Evolutionary conservation across 2,113 vertebrate genomes (phyloP).

Genomic region (Phodopus roborovskii): DNA sequence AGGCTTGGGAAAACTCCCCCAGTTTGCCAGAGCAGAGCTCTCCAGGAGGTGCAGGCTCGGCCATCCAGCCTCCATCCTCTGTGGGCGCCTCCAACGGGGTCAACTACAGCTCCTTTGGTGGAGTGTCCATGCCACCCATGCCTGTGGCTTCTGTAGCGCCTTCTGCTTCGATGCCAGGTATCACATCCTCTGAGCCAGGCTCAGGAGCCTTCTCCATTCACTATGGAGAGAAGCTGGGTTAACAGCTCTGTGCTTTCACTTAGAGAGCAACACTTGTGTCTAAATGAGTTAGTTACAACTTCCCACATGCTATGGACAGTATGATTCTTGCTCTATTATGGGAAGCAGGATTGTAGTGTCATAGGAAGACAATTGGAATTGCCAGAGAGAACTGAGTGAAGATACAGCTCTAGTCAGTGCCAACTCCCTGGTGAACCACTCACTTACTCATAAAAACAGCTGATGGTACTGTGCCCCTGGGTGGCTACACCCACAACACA

Average conservation of each 20-base stretch:
- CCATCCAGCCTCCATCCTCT: constrained; percentile 93
- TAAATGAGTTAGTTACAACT: neutral
- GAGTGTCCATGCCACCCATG: constrained; percentile 98
- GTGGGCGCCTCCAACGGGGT: constrained; percentile 94
- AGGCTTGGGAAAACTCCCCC: constrained; percentile 99
- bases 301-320: fast-evolving
- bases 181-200: neutral
- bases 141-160: constrained; percentile 98
- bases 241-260: neutral
- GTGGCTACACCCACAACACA: fast-evolving
- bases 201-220: too few species aligned
- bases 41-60: constrained; percentile 89
- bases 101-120: constrained; percentile 98
- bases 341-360: neutral
- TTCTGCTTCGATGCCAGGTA: constrained; percentile 98
- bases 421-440: neutral
- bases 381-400: neutral
- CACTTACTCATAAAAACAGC: neutral
- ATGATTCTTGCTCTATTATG: neutral
- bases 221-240: fast-evolving
- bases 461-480: fast-evolving
- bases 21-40: constrained; percentile 97
- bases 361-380: fast-evolving
- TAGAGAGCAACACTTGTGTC: neutral
- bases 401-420: fast-evolving